Percentiles rank a stretch among this genome's conserved stretches.
phyloP scores from a whole-genome alignment of 2,888 invertebrate species.

The Caenorhabditis becei region DNA sequence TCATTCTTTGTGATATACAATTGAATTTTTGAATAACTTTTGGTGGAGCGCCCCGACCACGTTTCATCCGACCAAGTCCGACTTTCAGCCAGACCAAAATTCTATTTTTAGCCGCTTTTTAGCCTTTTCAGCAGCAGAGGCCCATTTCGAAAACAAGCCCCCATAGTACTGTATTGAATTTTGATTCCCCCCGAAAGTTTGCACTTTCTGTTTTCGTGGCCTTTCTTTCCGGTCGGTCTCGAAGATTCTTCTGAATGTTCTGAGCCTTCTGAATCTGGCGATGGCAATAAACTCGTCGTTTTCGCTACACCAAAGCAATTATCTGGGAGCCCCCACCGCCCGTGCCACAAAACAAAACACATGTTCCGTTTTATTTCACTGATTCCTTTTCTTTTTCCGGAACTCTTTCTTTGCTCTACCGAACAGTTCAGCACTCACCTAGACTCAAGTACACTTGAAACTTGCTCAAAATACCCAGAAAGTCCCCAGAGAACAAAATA shows the following conservation, averaged over 20 bases:
- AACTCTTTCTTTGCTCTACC: too few relatives aligned
- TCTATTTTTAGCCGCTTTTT: not conserved
- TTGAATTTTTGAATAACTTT: slow-evolving; percentile 41
- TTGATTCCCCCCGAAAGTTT: not conserved
- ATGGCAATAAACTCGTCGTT: not conserved
- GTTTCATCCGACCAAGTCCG: not conserved
- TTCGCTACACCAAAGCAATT: not conserved
- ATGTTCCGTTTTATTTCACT: not conserved
- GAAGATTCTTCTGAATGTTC: not conserved
- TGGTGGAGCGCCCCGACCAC: not conserved
- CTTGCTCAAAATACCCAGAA: too few relatives aligned
- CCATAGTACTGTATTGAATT: not conserved
- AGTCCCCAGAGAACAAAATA: not conserved
- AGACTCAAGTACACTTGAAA: too few relatives aligned
- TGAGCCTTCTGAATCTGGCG: not conserved
- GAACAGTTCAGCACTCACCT: too few relatives aligned
- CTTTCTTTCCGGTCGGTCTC: too few relatives aligned
- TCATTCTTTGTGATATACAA: slow-evolving; percentile 22
- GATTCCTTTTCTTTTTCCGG: too few relatives aligned
- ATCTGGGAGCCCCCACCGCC: not conserved
- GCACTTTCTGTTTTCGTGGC: not conserved
- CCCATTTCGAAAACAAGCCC: not conserved
- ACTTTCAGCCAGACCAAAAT: not conserved
- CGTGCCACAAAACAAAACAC: not conserved
- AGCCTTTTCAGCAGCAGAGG: too few relatives aligned